phyloP scores from a whole-genome alignment of 2,888 invertebrate genomes.

The Ecdyonurus torrentis region DNA sequence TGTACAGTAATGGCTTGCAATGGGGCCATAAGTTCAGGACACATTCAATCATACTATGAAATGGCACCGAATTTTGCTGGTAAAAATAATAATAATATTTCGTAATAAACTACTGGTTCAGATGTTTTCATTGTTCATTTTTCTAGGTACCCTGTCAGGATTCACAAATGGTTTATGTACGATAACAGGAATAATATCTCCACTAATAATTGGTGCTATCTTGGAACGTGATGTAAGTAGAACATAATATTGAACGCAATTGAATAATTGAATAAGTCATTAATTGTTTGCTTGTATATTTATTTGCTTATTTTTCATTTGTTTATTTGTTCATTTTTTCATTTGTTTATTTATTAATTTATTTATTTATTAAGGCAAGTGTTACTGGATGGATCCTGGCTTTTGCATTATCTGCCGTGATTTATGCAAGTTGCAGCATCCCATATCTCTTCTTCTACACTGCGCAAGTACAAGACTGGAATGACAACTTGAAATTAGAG shows the following conservation, averaged over 20 bases:
- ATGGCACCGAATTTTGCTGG: slow-evolving; percentile 18
- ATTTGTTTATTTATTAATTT: too few species aligned
- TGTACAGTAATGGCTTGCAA: slow-evolving; percentile 16
- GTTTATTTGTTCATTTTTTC: too few species aligned
- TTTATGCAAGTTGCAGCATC: background rate
- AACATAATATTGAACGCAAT: too few species aligned
- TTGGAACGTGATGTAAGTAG: slow-evolving; percentile 16
- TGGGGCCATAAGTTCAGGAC: slow-evolving; percentile 17
- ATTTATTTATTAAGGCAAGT: background rate
- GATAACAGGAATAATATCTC: slow-evolving; percentile 18
- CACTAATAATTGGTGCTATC: slow-evolving; percentile 14
- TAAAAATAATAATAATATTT: too few species aligned
- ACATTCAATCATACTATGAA: slow-evolving; percentile 19
- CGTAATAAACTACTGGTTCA: too few species aligned
- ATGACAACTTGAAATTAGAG: too few species aligned
- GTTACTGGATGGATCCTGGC: background rate
- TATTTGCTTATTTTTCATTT: too few species aligned
- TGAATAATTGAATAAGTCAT: too few species aligned
- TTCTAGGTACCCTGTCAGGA: slow-evolving; percentile 19
- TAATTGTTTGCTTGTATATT: too few species aligned
- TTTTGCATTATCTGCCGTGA: background rate
- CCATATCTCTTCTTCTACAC: background rate
- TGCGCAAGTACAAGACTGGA: background rate
- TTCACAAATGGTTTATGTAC: slow-evolving; percentile 18
- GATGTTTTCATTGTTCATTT: too few species aligned